Percentiles rank a stretch among this genome's conserved stretches.
phyloP scores from a whole-genome alignment of 2,888 invertebrate species.

The Germaria angustata region DNA sequence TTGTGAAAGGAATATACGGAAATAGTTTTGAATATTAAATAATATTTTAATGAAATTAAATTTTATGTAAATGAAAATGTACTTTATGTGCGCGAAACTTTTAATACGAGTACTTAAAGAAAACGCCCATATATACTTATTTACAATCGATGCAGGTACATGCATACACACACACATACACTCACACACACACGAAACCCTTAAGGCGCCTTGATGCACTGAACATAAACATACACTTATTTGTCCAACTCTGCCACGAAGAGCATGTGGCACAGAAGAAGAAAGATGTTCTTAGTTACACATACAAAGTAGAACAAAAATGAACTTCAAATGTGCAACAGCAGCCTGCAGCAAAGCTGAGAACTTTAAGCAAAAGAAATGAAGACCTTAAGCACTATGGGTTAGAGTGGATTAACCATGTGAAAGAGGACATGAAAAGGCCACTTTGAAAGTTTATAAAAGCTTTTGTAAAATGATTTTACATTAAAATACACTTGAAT shows the following conservation, averaged over 20 bases:
- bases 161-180: not conserved
- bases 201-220: conserved; percentile 40
- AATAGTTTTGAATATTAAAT: no score
- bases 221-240: not conserved
- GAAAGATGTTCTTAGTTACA: not conserved
- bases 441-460: not conserved
- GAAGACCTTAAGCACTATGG: conserved; percentile 5
- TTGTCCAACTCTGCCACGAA: not conserved
- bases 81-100: no score
- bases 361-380: not conserved
- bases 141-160: no score
- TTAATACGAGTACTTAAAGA: no score
- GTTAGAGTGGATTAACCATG: not conserved
- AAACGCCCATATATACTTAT: no score
- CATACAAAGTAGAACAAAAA: not conserved
- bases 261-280: not conserved
- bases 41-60: no score
- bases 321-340: conserved; percentile 39
- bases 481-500: not conserved
- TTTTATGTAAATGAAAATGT: no score
- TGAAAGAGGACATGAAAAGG: not conserved
- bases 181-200: not conserved
- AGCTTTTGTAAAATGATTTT: not conserved
- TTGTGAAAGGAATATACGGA: no score
- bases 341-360: not conserved